Base-by-base conservation (phyloP, 2,888 invertebrate genomes). In the Dasysyrphus albostriatus region DNA sequence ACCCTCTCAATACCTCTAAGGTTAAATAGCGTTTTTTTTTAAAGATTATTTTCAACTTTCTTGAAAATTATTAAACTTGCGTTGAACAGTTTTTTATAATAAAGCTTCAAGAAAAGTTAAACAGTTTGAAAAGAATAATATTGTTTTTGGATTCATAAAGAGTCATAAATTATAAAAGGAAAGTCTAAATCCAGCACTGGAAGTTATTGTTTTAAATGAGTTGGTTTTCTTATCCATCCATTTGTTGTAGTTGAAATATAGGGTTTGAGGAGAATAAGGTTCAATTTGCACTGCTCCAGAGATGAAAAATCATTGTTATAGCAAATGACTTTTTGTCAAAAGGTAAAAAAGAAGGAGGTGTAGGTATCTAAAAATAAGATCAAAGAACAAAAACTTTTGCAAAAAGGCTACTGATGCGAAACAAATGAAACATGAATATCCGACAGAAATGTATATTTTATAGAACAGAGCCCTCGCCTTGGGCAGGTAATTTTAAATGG, bases 341-440 rank as follows among this genome's bases (percentile, higher is more conserved):
- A 58, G 34, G 61, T 61, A 14, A 61, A n/a, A n/a, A 14, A 39
- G 10, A 59, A 34, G 5, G 9, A 9, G 7, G 14, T 61, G 37
- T 59, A 14, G 24, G 19, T 39, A 59, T 14, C 12, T 24, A 37
- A 37, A 19, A 19, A 24, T 42, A 42, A 42, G 61, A 42, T 61
- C 39, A 42, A 42, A 42, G 14, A 61, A 29, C 19, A 39, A 42
- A 24, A 61, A 61, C 8, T 19, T 42, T 39, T 42, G 24, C 14
- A 19, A 42, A n/a, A 61, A 61, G 24, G 19, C 61, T 24, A 61
- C 61, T 61, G 61, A 61, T 24, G 61, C 39, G 19, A 59, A 37
- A 61, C 39, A 39, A 54, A 32, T 61, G 19, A 42, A 42, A 61
- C 24, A 24, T 39, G 39, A 59, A 19, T 42, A 59, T 19, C 34